phyloP scores from a whole-genome alignment of 2,888 invertebrate genomes.

The Drosophila imparisetae region DNA sequence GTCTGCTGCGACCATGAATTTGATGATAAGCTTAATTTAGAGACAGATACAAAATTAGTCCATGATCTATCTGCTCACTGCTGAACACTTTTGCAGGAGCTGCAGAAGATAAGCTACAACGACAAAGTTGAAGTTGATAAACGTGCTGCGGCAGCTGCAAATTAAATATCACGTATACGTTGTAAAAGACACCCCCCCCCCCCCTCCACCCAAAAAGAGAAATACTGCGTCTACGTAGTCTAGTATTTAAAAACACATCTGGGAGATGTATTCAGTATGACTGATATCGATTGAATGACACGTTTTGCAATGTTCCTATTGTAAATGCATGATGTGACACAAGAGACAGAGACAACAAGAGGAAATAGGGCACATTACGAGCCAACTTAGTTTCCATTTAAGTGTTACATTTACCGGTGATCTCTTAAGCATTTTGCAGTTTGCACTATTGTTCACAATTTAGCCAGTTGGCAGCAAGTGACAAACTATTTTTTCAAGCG shows the following conservation, averaged over 20 bases:
- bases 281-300: slow-evolving; percentile 62
- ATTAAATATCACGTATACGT: slow-evolving; percentile 1
- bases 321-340: slow-evolving; percentile 45
- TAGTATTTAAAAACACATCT: slow-evolving; percentile 50
- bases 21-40: slow-evolving; percentile 39
- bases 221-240: slow-evolving; percentile 7
- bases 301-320: slow-evolving; percentile 37
- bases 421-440: background rate
- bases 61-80: slow-evolving; percentile 37
- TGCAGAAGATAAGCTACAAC: slow-evolving; percentile 16
- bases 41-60: slow-evolving; percentile 45
- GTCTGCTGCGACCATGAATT: slow-evolving; percentile 36
- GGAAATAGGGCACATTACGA: background rate
- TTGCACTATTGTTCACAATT: background rate
- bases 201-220: background rate
- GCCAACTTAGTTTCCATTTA: background rate
- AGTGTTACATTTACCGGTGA: background rate
- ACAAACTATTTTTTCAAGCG: background rate
- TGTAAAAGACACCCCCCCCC: background rate
- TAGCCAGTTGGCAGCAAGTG: background rate
- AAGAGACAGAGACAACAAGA: slow-evolving; percentile 8
- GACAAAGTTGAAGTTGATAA: slow-evolving; percentile 20
- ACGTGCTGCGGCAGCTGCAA: slow-evolving; percentile 18
- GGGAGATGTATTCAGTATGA: slow-evolving; percentile 23
- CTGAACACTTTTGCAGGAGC: slow-evolving; percentile 8